Evolutionary conservation across 1,140 invertebrate genomes (phyloP).

Genomic region (Augochlora pura): DNA sequence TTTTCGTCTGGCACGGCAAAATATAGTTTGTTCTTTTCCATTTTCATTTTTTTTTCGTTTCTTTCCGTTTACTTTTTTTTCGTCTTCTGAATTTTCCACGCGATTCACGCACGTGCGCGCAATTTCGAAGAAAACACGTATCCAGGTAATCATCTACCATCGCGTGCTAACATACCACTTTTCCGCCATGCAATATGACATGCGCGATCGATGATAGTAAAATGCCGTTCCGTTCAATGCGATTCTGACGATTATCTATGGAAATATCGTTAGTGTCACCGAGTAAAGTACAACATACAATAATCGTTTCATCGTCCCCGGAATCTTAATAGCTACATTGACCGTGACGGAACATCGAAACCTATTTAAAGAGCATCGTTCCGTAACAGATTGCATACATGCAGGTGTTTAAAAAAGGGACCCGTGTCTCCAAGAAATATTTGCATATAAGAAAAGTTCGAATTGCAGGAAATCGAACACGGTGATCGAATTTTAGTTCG

Average conservation of each 20-base stretch:
- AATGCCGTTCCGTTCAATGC: background rate
- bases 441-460: too few species aligned
- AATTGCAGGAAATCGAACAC: too few species aligned
- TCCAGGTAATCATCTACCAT: too few species aligned
- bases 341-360: conserved; percentile 29
- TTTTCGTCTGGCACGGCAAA: conserved; percentile 72
- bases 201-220: background rate
- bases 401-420: too few species aligned
- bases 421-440: too few species aligned
- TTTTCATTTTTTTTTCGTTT: conserved; percentile 18
- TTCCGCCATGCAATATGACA: too few species aligned
- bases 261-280: conserved; percentile 53
- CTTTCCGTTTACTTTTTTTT: conserved; percentile 16
- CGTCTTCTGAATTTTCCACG: background rate
- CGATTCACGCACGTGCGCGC: background rate
- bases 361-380: conserved; percentile 4
- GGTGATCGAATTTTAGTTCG: too few species aligned
- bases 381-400: too few species aligned
- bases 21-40: conserved; percentile 61
- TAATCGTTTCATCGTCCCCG: conserved; percentile 18
- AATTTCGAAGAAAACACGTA: background rate
- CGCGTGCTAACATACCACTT: too few species aligned
- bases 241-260: conserved; percentile 43
- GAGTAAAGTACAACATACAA: conserved; percentile 50
- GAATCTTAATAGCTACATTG: conserved; percentile 24